Base-by-base conservation (phyloP, 2,888 invertebrate genomes). In the Frankliniella fusca region DNA sequence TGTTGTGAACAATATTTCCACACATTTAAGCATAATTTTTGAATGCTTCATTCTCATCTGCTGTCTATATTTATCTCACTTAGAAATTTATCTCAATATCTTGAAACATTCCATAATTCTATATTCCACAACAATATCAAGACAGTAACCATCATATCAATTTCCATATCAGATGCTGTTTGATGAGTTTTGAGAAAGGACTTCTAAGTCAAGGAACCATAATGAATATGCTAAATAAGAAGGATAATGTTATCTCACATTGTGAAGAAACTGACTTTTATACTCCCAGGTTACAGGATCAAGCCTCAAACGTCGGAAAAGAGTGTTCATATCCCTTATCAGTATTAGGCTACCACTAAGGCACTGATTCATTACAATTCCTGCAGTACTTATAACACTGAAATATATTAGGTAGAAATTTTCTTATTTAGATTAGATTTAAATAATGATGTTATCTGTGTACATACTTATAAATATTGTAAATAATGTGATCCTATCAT, bases 401-500 rank as follows among this genome's bases (percentile, higher is more conserved):
- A 76, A 7, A 76, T 27, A 23, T 76, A 27, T 76, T 76, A 76
- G 70, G 8, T 76, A 76, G 70, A 76, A 27, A 76, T 76, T 76
- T 76, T 76, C 70, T 76, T 76, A 27, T 76, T 10, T 23, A 76
- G 70, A 27, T 23, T 76, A 76, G 70, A 76, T 76, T 27, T 10
- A 76, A 76, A 12, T 76, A 12, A 70, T 54, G 18, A 61, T 61
- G 18, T 61, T 76, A 76, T 27, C 70, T 9, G 12, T 76, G 70
- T 76, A 76, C 23, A 76, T 76, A 38, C 5, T 38, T 38, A 38
- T 38, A 38, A 38, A 76, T 27, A 12, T 76, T 76, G 70, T 76
- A 76, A 76, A 76, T 76, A 76, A 23, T 76, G 70, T 76, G 70
- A 76, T 76, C 23, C 23, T 76, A 76, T 23, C 70, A 76, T 76